Percentiles rank a stretch among this genome's conserved stretches.
Conservation (phyloP, 2,797 vertebrate genomes). For the Macroramphosus scolopax region DNA sequence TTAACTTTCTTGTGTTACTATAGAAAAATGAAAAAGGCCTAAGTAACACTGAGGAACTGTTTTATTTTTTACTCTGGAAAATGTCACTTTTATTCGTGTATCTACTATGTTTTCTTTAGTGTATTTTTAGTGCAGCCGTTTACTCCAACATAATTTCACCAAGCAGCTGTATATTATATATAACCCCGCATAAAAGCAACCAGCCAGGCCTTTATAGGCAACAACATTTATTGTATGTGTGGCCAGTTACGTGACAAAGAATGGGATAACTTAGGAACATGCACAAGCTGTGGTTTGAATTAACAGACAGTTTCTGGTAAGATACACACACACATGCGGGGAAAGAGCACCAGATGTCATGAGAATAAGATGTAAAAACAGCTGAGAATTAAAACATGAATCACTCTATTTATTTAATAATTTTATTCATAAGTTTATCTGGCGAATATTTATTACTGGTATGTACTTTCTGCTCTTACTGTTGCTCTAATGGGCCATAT, state of each 20-base stretch:
- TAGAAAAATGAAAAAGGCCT: background rate
- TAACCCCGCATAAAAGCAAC: background rate
- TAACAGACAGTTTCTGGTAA: conserved; percentile 22
- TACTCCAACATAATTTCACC: conserved; percentile 1
- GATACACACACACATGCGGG: conserved; percentile 27
- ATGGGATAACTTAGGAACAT: conserved; percentile 38
- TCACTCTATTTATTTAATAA: conserved; percentile 33
- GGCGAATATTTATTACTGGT: background rate
- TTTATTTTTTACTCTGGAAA: background rate
- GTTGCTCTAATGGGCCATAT: conserved; percentile 7
- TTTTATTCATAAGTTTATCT: conserved; percentile 17
- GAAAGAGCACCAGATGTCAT: conserved; percentile 35
- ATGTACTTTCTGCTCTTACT: background rate
- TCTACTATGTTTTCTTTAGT: conserved; percentile 2
- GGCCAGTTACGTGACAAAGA: conserved; percentile 11
- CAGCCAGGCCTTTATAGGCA: conserved; percentile 6
- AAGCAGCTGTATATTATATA: background rate
- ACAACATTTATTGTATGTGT: conserved; percentile 1
- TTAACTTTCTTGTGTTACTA: background rate
- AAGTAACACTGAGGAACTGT: too few relatives aligned
- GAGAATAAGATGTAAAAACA: conserved; percentile 10
- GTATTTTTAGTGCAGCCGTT: background rate
- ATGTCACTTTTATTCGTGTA: conserved; percentile 1
- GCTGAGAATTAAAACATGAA: conserved; percentile 13
- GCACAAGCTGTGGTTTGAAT: conserved; percentile 58